Percentiles rank a stretch among this genome's conserved stretches.
Conservation (phyloP, 2,113 vertebrate species). For the Rhinichthys klamathensis region DNA sequence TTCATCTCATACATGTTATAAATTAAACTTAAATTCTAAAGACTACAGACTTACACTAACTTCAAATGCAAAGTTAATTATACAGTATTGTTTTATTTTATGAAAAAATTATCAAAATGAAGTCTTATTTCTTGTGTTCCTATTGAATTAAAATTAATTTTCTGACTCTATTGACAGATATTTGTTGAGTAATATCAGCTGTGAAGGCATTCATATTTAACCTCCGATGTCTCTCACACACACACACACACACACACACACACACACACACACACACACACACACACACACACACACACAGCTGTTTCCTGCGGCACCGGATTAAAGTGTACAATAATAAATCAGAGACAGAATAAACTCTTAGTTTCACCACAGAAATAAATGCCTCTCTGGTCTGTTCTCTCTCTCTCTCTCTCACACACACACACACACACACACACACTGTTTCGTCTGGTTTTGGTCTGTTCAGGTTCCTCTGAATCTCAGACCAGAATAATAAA, state of each 20-base stretch:
- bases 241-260: too few relatives aligned
- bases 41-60: too few relatives aligned
- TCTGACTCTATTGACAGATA: background rate
- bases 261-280: too few relatives aligned
- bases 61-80: too few relatives aligned
- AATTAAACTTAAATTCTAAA: too few relatives aligned
- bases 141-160: background rate
- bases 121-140: too few relatives aligned
- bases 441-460: background rate
- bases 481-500: background rate
- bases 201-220: background rate
- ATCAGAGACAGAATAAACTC: background rate
- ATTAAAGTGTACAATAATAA: background rate
- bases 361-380: background rate
- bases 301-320: background rate
- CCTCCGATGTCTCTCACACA: too few relatives aligned
- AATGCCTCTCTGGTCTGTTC: too few relatives aligned
- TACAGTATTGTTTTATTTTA: too few relatives aligned
- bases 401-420: background rate
- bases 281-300: slow-evolving; percentile 4
- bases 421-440: background rate
- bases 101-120: too few relatives aligned
- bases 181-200: background rate
- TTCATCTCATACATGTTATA: too few relatives aligned
- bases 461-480: background rate